Evolutionary conservation across 2,888 invertebrate genomes (phyloP).

Genomic region (Melanotus villosus): DNA sequence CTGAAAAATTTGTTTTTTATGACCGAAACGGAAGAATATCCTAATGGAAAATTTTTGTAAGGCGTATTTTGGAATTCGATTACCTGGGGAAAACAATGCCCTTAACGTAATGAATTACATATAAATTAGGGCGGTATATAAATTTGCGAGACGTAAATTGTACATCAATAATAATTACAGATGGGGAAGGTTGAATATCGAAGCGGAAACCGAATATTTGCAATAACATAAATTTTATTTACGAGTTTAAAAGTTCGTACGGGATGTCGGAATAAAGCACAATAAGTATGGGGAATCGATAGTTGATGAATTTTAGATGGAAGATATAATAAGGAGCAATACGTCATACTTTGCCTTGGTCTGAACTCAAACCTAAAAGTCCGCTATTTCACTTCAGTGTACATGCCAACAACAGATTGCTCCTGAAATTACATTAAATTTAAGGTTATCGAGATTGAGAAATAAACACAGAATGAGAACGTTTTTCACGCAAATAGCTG

Average conservation of each 20-base stretch:
- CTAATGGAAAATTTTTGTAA: too few relatives aligned
- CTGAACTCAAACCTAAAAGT: not conserved
- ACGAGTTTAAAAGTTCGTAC: not conserved
- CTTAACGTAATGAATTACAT: not conserved
- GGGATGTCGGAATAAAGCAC: not conserved
- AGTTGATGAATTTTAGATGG: constrained; percentile 16
- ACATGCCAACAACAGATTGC: constrained; percentile 5
- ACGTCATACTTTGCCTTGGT: constrained; percentile 16
- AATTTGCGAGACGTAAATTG: constrained; percentile 5
- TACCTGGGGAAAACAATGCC: too few relatives aligned
- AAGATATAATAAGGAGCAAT: constrained; percentile 17
- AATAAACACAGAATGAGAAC: not conserved
- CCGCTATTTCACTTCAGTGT: not conserved
- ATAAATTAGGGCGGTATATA: not conserved
- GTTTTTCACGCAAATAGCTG: not conserved
- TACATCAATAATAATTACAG: constrained; percentile 11
- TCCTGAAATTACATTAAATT: constrained; percentile 9
- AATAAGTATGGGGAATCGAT: constrained; percentile 13
- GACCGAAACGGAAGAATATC: too few relatives aligned
- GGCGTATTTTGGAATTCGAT: too few relatives aligned
- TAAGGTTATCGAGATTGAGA: not conserved
- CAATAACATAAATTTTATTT: constrained; percentile 14
- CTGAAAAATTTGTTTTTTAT: too few relatives aligned
- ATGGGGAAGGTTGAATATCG: not conserved
- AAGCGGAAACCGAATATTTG: constrained; percentile 6